A percentile compares a stretch with the other conserved stretches of the same genome.
Evolutionary conservation across 2,113 vertebrate genomes (phyloP).

Genomic region (Perccottus glenii): DNA sequence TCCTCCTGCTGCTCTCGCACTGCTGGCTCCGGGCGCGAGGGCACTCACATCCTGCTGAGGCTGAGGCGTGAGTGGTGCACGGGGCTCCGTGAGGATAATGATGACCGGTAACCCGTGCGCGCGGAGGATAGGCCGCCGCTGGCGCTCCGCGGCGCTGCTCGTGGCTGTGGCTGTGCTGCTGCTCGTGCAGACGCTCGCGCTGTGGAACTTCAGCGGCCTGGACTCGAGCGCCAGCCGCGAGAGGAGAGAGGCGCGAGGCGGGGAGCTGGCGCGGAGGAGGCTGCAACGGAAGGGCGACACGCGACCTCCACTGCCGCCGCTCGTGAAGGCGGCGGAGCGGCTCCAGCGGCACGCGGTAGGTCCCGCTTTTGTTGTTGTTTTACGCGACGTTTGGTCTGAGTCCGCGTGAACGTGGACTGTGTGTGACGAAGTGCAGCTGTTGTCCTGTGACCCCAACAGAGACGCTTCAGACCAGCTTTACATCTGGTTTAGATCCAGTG

Average conservation of each 20-base stretch:
- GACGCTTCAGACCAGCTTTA: not conserved
- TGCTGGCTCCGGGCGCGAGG: slow-evolving; percentile 6
- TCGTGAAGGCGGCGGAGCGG: slow-evolving; percentile 71
- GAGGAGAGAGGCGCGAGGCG: slow-evolving; percentile 77
- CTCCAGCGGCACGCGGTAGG: slow-evolving; percentile 77
- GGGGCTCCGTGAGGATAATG: slow-evolving; percentile 57
- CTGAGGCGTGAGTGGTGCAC: slow-evolving; percentile 39
- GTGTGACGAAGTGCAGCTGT: slow-evolving; percentile 1
- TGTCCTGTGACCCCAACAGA: not conserved
- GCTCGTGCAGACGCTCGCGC: slow-evolving; percentile 89
- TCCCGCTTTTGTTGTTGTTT: not conserved
- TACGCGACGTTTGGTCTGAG: not conserved
- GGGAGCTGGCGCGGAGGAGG: slow-evolving; percentile 63
- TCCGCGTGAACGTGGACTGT: not conserved
- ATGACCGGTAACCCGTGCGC: slow-evolving; percentile 86
- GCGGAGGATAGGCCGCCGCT: slow-evolving; percentile 90
- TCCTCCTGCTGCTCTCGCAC: slow-evolving; percentile 7
- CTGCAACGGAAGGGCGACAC: slow-evolving; percentile 59
- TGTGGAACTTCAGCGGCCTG: slow-evolving; percentile 96
- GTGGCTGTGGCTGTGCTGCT: slow-evolving; percentile 89
- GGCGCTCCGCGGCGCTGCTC: slow-evolving; percentile 86
- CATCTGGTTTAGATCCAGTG: not conserved
- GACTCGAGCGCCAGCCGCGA: slow-evolving; percentile 82
- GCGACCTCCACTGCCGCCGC: slow-evolving; percentile 63
- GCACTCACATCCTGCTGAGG: slow-evolving; percentile 1